phyloP scores from a whole-genome alignment of 2,113 vertebrate genomes.

The Corythaixoides concolor region DNA sequence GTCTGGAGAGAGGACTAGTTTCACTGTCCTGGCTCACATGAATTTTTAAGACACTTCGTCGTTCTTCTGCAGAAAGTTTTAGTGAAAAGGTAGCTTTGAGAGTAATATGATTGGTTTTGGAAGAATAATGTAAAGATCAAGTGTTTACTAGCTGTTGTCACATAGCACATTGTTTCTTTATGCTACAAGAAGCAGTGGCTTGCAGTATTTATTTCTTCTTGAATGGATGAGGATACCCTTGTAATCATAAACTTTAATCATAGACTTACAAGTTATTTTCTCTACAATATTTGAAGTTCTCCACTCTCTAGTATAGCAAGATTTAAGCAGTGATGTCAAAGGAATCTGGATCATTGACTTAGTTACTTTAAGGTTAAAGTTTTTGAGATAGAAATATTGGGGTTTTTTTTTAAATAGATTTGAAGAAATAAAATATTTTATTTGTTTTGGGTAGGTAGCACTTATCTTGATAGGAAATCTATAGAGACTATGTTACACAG shows the following conservation, averaged over 20 bases:
- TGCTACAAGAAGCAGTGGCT: not conserved
- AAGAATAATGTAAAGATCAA: not conserved
- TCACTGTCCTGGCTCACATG: not conserved
- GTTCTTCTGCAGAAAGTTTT: not conserved
- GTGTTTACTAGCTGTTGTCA: not conserved
- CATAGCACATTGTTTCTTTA: not conserved
- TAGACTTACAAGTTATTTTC: not conserved
- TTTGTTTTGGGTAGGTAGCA: not conserved
- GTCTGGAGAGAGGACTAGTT: not conserved
- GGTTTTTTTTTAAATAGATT: not conserved
- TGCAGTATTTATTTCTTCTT: not conserved
- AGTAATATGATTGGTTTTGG: not conserved
- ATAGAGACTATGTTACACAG: not conserved
- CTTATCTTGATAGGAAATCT: not conserved
- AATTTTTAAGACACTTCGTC: rapidly evolving
- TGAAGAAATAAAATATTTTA: not conserved
- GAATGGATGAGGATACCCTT: not conserved
- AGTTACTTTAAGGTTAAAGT: not conserved
- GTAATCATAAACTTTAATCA: not conserved
- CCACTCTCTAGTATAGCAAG: not conserved
- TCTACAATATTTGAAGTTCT: not conserved
- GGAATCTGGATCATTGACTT: not conserved
- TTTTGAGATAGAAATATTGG: not conserved
- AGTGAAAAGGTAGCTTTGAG: not conserved
- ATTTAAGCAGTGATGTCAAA: not conserved